Evolutionary conservation across 2,113 vertebrate genomes (phyloP).

Genomic region (rat (Rattus norvegicus)): GRCr8 NC_086021.1:31977001-31977500

Average conservation of each 20-base stretch:
- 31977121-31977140: not conserved
- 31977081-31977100: not conserved
- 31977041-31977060: not conserved
- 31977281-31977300: no score
- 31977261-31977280: not conserved
- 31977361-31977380: no score
- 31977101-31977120: not conserved
- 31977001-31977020: not conserved
- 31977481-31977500: no score
- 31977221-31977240: not conserved
- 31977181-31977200: not conserved
- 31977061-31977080: rapidly evolving
- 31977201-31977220: not conserved
- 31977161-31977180: not conserved
- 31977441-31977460: no score
- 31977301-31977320: not conserved
- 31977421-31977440: rapidly evolving
- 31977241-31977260: no score
- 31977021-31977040: not conserved
- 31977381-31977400: no score
- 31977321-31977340: not conserved
- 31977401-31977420: not conserved
- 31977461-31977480: rapidly evolving
- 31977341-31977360: not conserved
- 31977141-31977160: not conserved